phyloP scores from a whole-genome alignment of 2,113 vertebrate species.

The Sceloporus undulatus region DNA sequence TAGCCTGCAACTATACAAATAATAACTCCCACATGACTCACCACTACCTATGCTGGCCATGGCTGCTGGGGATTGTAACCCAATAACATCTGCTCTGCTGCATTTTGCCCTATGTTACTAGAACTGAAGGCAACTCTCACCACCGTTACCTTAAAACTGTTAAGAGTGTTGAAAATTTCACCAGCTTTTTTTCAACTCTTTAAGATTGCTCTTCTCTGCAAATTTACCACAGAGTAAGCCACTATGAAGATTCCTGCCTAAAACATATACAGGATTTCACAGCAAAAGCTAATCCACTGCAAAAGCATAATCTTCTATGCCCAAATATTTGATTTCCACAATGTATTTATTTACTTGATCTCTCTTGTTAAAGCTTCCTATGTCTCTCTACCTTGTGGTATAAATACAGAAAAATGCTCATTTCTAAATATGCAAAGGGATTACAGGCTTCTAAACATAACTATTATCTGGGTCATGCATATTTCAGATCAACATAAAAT shows the following conservation, averaged over 20 bases:
- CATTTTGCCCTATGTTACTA: background rate
- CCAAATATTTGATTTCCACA: slow-evolving; percentile 26
- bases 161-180: no score
- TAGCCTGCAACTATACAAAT: no score
- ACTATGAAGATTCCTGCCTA: background rate
- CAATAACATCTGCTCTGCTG: no score
- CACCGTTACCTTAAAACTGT: background rate
- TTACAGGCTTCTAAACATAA: slow-evolving; percentile 37
- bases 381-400: background rate
- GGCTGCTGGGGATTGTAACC: no score
- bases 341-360: background rate
- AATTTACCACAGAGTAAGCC: background rate
- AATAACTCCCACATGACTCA: no score
- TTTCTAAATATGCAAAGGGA: slow-evolving; percentile 28
- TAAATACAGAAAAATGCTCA: slow-evolving; percentile 14
- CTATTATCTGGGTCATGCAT: slow-evolving; percentile 49
- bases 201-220: background rate
- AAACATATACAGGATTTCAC: background rate
- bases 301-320: slow-evolving; percentile 38
- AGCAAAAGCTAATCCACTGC: slow-evolving; percentile 5
- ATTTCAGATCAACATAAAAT: slow-evolving; percentile 55
- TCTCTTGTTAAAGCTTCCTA: background rate
- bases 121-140: background rate
- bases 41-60: no score
- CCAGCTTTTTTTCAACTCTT: background rate